Evolutionary conservation across 2,797 vertebrate species (phyloP).

Genomic region (Tarsius wallacei): DNA sequence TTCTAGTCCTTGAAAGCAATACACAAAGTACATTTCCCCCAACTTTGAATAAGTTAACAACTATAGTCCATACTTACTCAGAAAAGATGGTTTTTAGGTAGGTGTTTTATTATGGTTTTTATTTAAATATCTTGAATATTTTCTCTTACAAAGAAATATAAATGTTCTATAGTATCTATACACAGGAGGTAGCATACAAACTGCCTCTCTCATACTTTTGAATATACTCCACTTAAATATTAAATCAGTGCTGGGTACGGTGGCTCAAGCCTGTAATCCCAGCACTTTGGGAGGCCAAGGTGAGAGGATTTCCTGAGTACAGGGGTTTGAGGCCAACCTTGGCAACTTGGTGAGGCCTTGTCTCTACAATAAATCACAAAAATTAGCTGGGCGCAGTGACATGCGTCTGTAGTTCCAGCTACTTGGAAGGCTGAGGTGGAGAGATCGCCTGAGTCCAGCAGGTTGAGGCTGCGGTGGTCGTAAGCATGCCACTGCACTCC

Average conservation of each 20-base stretch:
- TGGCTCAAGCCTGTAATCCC: too few relatives aligned
- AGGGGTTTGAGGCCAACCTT: too few relatives aligned
- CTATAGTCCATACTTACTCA: not conserved
- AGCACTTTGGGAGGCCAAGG: too few relatives aligned
- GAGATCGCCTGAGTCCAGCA: too few relatives aligned
- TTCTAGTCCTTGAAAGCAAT: not conserved
- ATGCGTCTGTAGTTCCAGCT: too few relatives aligned
- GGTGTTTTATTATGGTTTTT: not conserved
- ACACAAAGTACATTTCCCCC: not conserved
- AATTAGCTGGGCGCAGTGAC: too few relatives aligned
- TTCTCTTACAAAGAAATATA: conserved; percentile 47
- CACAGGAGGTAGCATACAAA: not conserved
- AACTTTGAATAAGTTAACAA: conserved; percentile 33
- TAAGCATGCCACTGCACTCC: too few relatives aligned
- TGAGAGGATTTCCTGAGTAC: too few relatives aligned
- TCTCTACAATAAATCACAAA: too few relatives aligned
- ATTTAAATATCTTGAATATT: conserved; percentile 47
- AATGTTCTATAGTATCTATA: not conserved
- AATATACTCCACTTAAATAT: conserved; percentile 23
- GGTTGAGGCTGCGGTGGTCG: too few relatives aligned
- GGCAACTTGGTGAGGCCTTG: too few relatives aligned
- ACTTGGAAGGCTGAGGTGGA: too few relatives aligned
- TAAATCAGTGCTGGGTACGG: not conserved
- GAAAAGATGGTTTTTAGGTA: conserved; percentile 18
- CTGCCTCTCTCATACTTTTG: not conserved